Base-by-base conservation (phyloP, 2,113 vertebrate species). In the Dunckerocampus dactyliophorus region DNA sequence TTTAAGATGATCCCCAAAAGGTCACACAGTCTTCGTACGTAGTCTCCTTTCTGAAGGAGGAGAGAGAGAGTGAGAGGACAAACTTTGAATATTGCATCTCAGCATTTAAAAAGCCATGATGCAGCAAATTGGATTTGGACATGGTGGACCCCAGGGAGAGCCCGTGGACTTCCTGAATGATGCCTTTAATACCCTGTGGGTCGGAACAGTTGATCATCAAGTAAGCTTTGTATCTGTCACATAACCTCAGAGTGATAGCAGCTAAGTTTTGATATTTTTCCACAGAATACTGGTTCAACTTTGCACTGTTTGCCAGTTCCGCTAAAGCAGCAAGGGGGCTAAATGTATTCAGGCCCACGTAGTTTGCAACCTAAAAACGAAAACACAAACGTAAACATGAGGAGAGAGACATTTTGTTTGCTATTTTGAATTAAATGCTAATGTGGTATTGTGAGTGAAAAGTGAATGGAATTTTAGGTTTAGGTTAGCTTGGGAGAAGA, bases 1-100 rank as follows among this genome's bases (percentile, higher is more conserved):
- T 87, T 56, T 86, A 87, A 84, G 87, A 86, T 82, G 78, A 80
- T 87, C 75, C 62, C 13, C 8, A 67, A 90, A 91, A 91, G 89
- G 89, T 90, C 89, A 88, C 47, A 78, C 65, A 1, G 39, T 74
- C 85, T 85, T 88, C 85, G 84, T 75, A 75, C 85, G 84, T 75
- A 75, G 81, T 80, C 79, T 71, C 76, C 79, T 67, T 61, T 80
- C 61, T 78, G 71, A 77, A 75, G 65, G 73, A 61, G 72, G 71
- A 74, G 79, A 59, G 70, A 49, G 73, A 71, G 75, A 79, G 69
- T 69, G 78, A 75, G 62, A 74, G 53, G 67, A 59, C 67, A 82
- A 68, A 81, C 72, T 85, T 82, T 85, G 81, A 86, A 85, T 85
- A 88, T 77, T 82, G 74, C 81, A 71, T 84, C 68, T 86, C 82